Evolutionary conservation across 2,797 vertebrate genomes (phyloP).

Genomic region (Euthynnus affinis): DNA sequence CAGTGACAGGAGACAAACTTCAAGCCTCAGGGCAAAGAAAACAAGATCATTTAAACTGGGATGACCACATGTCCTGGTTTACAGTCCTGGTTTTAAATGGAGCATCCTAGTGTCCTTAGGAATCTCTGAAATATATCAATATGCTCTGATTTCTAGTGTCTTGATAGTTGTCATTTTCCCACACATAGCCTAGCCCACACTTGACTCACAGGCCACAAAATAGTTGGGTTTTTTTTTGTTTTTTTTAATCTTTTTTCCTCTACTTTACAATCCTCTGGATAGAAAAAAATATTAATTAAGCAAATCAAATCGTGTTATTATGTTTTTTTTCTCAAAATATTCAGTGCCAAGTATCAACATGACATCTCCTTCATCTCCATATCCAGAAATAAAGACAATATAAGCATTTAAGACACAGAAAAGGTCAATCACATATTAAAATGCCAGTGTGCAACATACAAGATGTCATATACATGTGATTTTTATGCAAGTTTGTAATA

Average conservation of each 20-base stretch:
- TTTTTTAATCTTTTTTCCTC: not conserved
- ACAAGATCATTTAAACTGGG: slow-evolving; percentile 26
- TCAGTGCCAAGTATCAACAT: no score
- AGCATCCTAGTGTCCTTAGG: slow-evolving; percentile 27
- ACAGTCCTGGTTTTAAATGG: slow-evolving; percentile 36
- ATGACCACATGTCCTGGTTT: slow-evolving; percentile 37
- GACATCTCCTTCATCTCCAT: no score
- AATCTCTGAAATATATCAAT: slow-evolving; percentile 31
- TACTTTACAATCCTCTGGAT: no score
- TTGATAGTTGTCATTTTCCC: not conserved
- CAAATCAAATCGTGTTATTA: no score
- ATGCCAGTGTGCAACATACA: no score
- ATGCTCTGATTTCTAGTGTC: slow-evolving; percentile 19
- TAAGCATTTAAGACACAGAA: no score
- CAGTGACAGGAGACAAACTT: slow-evolving; percentile 8
- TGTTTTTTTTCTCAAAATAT: no score
- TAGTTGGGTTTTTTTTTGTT: no score
- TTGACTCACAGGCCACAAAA: not conserved
- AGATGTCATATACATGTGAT: no score
- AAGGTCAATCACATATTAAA: no score
- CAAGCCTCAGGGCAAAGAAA: slow-evolving; percentile 22
- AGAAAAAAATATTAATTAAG: not conserved
- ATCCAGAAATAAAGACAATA: no score
- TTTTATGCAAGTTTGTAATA: no score
- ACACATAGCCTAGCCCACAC: not conserved